Evolutionary conservation across 2,797 vertebrate genomes (phyloP), one percentile per base, ranked within the genome.

Genomic region (Sciurus carolinensis): DNA sequence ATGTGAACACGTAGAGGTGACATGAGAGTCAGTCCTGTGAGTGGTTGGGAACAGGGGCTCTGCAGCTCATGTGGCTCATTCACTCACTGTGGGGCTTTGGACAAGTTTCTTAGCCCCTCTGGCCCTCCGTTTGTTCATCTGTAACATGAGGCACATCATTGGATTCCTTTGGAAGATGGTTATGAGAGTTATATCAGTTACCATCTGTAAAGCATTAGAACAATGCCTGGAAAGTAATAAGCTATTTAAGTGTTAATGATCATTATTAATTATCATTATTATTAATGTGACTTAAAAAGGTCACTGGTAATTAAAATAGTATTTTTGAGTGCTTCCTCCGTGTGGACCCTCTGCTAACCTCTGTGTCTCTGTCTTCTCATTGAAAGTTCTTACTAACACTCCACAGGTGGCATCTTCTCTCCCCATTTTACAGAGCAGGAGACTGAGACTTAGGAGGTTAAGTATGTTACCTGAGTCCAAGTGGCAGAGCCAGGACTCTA

Each of bases 241-340:
- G 2, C 12, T 54, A 24, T 64, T 28, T 62, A 75, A 62, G 18
- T 80, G 20, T 93, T 71, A 95, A 59, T 95, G 47, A 33, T 76
- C 36, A 72, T 54, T 44, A 54, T 73, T 93, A 57, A 62, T 62
- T 62, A 62, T 67, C 30, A 88, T 86, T 89, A 86, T 71, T 66
- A 86, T 30, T 66, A 85, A 79, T 33, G 59, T 69, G 57, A 42
- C 10, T n/a, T 22, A 59, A n/a, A 75, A 86, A 69, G 14, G 12
- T 39, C 33, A 66, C 57, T 11, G 18, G 28, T 64, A 72, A 80
- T 79, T 83, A 87, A 72, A 87, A 62, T 73, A 57, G 17, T 1
- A 42, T 50, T 87, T 75, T 26, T 64, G 57, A 76, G 3, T 13
- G 17, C 9, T 33, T 90, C 22, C 0, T 33, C 4, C 33, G 22